Percentiles rank a stretch among this genome's conserved stretches.
phyloP scores from a whole-genome alignment of 2,888 invertebrate genomes.

The Lasioglossum vierecki region DNA sequence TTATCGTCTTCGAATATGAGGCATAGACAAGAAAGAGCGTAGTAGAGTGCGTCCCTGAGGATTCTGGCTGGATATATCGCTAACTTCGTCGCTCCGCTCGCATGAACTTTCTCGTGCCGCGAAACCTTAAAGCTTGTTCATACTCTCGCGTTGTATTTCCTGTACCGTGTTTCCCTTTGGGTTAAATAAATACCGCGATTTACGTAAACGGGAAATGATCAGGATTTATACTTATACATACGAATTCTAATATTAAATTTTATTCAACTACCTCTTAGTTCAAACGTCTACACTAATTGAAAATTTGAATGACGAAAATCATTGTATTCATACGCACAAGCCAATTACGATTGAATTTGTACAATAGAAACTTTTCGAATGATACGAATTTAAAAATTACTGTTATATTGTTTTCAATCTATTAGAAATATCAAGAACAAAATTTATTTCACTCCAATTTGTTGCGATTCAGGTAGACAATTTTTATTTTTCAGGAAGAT shows the following conservation, averaged over 20 bases:
- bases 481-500: too few relatives aligned
- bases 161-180: background rate
- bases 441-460: too few relatives aligned
- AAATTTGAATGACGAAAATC: background rate
- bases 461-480: too few relatives aligned
- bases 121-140: conserved; percentile 36
- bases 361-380: background rate
- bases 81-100: conserved; percentile 59
- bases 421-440: too few relatives aligned
- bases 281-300: background rate
- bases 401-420: too few relatives aligned
- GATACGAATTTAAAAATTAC: too few relatives aligned
- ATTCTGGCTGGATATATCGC: conserved; percentile 46
- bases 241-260: background rate
- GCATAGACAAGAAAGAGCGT: conserved; percentile 39
- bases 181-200: background rate
- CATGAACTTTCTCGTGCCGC: conserved; percentile 63
- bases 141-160: background rate
- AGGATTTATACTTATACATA: too few relatives aligned
- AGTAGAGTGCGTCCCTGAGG: conserved; percentile 64
- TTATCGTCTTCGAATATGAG: conserved; percentile 66
- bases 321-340: too few relatives aligned
- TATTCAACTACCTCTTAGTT: background rate
- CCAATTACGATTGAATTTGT: too few relatives aligned
- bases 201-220: background rate